Evolutionary conservation across 1,140 invertebrate genomes (phyloP).

Genomic region (Polypedilum vanderplanki): DNA sequence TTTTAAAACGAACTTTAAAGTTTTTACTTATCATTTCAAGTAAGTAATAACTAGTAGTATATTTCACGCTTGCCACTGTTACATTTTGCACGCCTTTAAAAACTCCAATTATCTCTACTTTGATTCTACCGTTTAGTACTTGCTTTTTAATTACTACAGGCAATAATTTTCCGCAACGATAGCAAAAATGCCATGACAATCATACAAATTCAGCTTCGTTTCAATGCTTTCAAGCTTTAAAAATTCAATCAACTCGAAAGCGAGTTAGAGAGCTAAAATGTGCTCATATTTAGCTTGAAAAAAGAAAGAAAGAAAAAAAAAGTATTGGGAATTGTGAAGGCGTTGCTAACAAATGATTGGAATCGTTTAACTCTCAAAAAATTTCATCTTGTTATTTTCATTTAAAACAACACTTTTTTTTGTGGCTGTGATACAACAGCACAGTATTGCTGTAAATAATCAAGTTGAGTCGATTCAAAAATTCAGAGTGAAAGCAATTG

Average conservation of each 20-base stretch:
- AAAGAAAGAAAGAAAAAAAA: neutral
- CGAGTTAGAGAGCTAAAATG: neutral
- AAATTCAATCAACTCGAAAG: constrained; percentile 13
- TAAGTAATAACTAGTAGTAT: too few species aligned
- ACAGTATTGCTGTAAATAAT: neutral
- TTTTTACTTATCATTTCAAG: too few species aligned
- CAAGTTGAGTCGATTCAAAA: neutral
- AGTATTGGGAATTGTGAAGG: neutral
- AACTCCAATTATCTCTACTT: too few species aligned
- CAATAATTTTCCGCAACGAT: too few species aligned
- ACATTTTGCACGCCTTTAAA: too few species aligned
- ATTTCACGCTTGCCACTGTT: too few species aligned
- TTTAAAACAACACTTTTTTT: neutral
- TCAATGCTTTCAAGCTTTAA: neutral
- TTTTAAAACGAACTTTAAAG: too few species aligned
- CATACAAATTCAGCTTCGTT: too few species aligned
- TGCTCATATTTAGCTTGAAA: too few species aligned
- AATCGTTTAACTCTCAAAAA: constrained; percentile 15
- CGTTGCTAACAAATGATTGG: constrained; percentile 11
- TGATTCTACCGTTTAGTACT: too few species aligned
- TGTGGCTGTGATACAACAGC: neutral
- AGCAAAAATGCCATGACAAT: too few species aligned
- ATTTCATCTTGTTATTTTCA: neutral
- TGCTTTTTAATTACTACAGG: too few species aligned
- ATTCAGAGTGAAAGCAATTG: neutral